Percentiles rank a stretch among this genome's conserved stretches.
Conservation (phyloP, 2,797 vertebrate genomes). For the Ptychobarbus kaznakovi region DNA sequence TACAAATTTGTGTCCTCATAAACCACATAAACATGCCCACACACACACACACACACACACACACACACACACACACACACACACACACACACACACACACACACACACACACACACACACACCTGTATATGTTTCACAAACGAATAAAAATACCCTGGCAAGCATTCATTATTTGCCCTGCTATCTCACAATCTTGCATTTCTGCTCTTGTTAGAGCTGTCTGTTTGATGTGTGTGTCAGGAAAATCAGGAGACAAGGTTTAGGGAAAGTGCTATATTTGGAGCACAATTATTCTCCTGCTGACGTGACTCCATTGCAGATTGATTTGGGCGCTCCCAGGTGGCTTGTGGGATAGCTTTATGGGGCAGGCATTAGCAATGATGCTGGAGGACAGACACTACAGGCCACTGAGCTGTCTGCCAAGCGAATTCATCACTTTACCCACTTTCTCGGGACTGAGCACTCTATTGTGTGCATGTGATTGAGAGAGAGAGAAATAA, state of each 20-base stretch:
- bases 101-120: no score
- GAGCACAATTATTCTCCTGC: slow-evolving; percentile 73
- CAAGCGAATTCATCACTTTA: slow-evolving; percentile 26
- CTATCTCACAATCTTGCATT: slow-evolving; percentile 25
- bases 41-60: no score
- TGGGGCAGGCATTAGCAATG: slow-evolving; percentile 48
- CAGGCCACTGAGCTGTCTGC: slow-evolving; percentile 32
- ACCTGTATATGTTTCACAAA: slow-evolving; percentile 15
- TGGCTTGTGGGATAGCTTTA: slow-evolving; percentile 48
- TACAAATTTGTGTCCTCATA: no score
- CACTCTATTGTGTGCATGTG: not conserved
- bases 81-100: not conserved
- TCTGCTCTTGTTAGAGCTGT: slow-evolving; percentile 51
- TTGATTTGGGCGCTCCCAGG: slow-evolving; percentile 46
- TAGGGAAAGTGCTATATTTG: slow-evolving; percentile 67
- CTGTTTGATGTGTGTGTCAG: slow-evolving; percentile 54
- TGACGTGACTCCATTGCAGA: slow-evolving; percentile 64
- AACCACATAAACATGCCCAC: no score
- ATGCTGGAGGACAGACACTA: slow-evolving; percentile 42
- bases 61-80: not conserved
- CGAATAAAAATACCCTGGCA: not conserved
- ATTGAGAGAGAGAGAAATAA: not conserved
- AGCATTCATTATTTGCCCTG: slow-evolving; percentile 24
- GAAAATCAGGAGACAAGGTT: slow-evolving; percentile 36
- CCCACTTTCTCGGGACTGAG: slow-evolving; percentile 17